These are phyloP conservation scores for Linyphia triangularis DNA, from an alignment of 2,888 invertebrate species.

Conservation along the genomic window DNA sequence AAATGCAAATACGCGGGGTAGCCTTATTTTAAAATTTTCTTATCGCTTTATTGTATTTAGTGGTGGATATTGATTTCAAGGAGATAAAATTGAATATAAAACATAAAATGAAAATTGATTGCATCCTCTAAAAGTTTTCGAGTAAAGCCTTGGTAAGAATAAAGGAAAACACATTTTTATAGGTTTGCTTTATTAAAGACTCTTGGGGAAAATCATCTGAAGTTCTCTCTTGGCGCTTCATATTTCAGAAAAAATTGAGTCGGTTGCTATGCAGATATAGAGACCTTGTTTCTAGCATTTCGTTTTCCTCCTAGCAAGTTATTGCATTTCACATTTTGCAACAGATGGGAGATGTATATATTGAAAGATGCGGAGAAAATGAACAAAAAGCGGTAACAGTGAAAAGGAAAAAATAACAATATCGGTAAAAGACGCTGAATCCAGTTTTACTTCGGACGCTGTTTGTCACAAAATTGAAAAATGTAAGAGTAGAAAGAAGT, in stretches of 20 bases:
- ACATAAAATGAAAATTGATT: conserved; percentile 42
- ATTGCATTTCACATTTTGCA: conserved; percentile 63
- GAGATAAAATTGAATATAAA: conserved; percentile 13
- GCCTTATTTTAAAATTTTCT: background rate
- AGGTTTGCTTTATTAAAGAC: conserved; percentile 36
- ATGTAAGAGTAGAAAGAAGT: background rate
- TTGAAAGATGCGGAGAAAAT: conserved; percentile 51
- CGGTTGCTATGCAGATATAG: conserved; percentile 52
- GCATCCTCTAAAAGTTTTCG: conserved; percentile 26
- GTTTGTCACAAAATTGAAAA: conserved; percentile 70
- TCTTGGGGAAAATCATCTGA: background rate
- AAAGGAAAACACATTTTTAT: background rate
- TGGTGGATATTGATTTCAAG: conserved; percentile 31
- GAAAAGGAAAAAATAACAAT: conserved; percentile 6
- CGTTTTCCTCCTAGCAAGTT: conserved; percentile 36
- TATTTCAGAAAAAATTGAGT: conserved; percentile 14
- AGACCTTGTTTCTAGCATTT: conserved; percentile 19
- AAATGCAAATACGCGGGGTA: background rate
- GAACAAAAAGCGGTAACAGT: background rate
- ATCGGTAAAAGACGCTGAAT: conserved; percentile 61
- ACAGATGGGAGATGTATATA: conserved; percentile 70
- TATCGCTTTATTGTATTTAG: background rate
- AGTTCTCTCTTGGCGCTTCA: background rate
- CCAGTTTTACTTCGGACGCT: conserved; percentile 52
- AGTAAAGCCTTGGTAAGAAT: background rate